Evolutionary conservation across 2,888 invertebrate species (phyloP), one percentile per base, ranked within the genome.

Genomic region (Leptothorax acervorum): DNA sequence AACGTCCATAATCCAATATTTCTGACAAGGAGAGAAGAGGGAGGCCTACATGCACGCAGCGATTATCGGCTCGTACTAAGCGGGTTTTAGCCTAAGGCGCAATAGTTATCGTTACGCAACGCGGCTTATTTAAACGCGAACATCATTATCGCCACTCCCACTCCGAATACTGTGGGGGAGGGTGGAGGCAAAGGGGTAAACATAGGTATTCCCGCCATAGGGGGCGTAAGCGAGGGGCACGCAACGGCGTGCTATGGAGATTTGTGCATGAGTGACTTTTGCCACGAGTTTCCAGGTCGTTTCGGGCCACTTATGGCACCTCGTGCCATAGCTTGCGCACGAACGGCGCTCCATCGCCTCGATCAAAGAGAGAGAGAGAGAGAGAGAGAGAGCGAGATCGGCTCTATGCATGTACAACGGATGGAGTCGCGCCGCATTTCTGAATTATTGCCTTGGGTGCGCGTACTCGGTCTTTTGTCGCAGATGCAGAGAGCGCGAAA

Each of bases 121-220:
- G 23, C 18, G 48, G 71, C 48, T 81, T 70, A 60, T 85, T 89
- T 87, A 86, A 90, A 82, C 84, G 84, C 70, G 66, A 87, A 35
- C 86, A 71, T 88, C 81, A 89, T 91, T 91, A 90, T 84, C 86
- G 84, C 83, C 85, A 53, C n/a, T 73, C 78, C 83, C 85, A 53
- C n/a, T 73, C 78, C 82, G 70, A 90, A 90, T 86, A 65, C 71
- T 65, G 53, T 42, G n/a, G 23, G 65, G 8, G 63, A 9, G 55
- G 12, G 45, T 39, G 18, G 51, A 11, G 63, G 42, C 35, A 70
- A 3, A 48, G 66, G 28, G 66, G 9, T 31, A 11, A 48, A 42
- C 35, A 53, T 35, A 55, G 23, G 31, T 57, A 35, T 42, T 18
- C 39, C 31, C 35, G 35, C 35, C 35, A n/a, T 9, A 6, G 23